Conservation (phyloP, 2,797 vertebrate species). For the Rhincodon typus region DNA sequence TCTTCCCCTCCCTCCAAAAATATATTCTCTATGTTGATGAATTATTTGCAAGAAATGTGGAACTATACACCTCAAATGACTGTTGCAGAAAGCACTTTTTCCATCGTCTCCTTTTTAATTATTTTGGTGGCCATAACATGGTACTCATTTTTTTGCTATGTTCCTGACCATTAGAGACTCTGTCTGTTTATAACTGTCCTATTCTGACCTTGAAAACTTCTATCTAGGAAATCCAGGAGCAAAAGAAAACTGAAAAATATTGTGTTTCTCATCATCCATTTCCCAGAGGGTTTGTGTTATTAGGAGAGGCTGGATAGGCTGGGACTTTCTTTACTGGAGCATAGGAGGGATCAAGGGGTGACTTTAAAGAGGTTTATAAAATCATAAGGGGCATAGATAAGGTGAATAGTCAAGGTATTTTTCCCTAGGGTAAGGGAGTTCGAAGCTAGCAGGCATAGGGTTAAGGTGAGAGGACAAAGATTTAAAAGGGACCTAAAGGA, state of each 20-base stretch:
- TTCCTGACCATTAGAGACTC: neutral
- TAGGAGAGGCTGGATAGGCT: too few species aligned
- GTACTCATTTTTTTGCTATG: neutral
- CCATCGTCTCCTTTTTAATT: neutral
- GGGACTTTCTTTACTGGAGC: too few species aligned
- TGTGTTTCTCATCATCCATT: neutral
- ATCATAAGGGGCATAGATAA: too few species aligned
- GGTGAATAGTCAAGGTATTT: too few species aligned
- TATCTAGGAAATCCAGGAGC: neutral
- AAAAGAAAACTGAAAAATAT: neutral
- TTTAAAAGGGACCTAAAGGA: too few species aligned
- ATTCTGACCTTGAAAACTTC: neutral
- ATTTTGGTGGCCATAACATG: neutral
- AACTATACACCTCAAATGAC: neutral
- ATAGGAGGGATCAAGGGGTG: too few species aligned
- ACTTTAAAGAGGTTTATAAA: too few species aligned
- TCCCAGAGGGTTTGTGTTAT: neutral
- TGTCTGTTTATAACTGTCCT: neutral
- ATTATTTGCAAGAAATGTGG: neutral
- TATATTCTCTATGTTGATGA: neutral
- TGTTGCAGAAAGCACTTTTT: neutral
- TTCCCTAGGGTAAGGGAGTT: too few species aligned
- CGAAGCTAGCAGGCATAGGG: too few species aligned
- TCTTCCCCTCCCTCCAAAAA: too few species aligned
- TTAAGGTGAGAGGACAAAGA: too few species aligned